Conservation (phyloP, 2,797 vertebrate species). For the Spinibarbus caldwelli region DNA sequence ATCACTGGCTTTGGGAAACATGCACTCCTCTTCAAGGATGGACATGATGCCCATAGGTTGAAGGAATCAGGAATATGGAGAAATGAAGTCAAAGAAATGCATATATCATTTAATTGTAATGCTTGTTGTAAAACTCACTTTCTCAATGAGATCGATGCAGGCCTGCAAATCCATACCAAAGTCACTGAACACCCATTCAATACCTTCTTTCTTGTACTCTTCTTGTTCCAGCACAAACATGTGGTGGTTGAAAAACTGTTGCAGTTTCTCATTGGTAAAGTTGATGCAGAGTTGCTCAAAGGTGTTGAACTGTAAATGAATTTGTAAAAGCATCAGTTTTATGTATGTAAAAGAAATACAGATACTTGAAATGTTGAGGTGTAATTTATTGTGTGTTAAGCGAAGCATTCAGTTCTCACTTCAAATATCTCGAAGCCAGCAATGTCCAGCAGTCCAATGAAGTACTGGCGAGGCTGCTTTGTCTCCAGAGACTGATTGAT, state of each 20-base stretch:
- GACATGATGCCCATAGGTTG: conserved; percentile 89
- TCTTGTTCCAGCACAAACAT: conserved; percentile 87
- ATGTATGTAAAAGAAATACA: background rate
- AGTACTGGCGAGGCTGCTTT: conserved; percentile 82
- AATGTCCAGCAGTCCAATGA: conserved; percentile 86
- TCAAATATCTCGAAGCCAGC: conserved; percentile 90
- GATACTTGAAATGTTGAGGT: background rate
- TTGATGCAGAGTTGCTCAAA: conserved; percentile 93
- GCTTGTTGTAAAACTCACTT: conserved; percentile 65
- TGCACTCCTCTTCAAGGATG: conserved; percentile 95
- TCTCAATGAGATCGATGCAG: conserved; percentile 82
- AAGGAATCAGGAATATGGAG: background rate
- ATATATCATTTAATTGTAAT: background rate
- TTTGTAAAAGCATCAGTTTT: background rate
- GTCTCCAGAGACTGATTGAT: conserved; percentile 87
- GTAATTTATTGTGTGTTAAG: background rate
- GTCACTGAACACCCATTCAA: conserved; percentile 81
- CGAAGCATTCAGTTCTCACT: conserved; percentile 66
- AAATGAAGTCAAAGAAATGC: background rate
- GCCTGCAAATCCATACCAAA: conserved; percentile 82
- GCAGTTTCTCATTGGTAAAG: conserved; percentile 88
- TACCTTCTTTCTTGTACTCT: conserved; percentile 80
- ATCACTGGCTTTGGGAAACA: conserved; percentile 89
- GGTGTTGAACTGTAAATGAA: conserved; percentile 83
- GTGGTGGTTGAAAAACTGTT: conserved; percentile 87